Percentiles rank a stretch among this genome's conserved stretches.
Conservation (phyloP, 2,888 invertebrate genomes). For the Tortricodes alternella region DNA sequence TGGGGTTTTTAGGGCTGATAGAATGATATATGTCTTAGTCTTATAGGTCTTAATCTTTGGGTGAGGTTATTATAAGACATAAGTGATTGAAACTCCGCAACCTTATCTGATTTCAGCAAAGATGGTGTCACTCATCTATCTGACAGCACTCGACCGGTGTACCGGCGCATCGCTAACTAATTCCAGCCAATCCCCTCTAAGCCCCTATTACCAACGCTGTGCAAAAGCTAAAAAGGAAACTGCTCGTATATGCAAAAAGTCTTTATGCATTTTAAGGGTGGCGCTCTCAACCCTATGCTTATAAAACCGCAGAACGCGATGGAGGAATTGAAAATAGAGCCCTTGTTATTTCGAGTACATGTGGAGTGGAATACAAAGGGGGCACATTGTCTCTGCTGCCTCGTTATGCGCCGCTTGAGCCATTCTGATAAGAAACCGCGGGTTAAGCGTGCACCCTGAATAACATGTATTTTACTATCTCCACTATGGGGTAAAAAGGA, state of each 20-base stretch:
- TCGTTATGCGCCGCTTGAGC: slow-evolving; percentile 76
- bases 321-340: slow-evolving; percentile 78
- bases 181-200: slow-evolving; percentile 26
- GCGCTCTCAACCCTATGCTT: slow-evolving; percentile 47
- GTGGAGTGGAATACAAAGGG: slow-evolving; percentile 76
- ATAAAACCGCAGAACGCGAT: slow-evolving; percentile 60
- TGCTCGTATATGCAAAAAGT: slow-evolving; percentile 62
- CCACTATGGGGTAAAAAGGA: slow-evolving; percentile 8
- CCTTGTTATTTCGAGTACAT: slow-evolving; percentile 79
- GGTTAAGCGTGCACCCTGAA: slow-evolving; percentile 43
- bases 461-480: slow-evolving; percentile 44
- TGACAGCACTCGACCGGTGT: background rate
- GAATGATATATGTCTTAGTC: too few relatives aligned
- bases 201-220: slow-evolving; percentile 42
- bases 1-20: too few relatives aligned
- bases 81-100: too few relatives aligned
- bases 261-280: slow-evolving; percentile 64
- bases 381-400: slow-evolving; percentile 70
- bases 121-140: background rate
- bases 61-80: too few relatives aligned
- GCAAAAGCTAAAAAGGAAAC: slow-evolving; percentile 49
- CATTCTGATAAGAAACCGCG: slow-evolving; percentile 74
- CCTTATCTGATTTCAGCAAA: background rate
- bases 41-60: too few relatives aligned
- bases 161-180: slow-evolving; percentile 21